Base-by-base conservation (phyloP, 2,888 invertebrate species). In the Pristionchus japonicus region DNA sequence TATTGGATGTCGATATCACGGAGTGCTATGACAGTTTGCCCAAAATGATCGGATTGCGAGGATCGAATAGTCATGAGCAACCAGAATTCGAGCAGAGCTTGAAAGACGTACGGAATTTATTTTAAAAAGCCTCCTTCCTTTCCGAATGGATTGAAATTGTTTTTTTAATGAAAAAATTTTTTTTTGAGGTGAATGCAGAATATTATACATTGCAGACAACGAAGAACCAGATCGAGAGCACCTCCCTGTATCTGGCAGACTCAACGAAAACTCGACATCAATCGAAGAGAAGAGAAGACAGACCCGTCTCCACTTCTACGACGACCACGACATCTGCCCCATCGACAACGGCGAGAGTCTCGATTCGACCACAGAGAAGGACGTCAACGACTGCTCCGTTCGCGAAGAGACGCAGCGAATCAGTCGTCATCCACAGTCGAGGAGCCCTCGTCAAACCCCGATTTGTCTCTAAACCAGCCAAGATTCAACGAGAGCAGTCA, bases 1-100 rank as follows among this genome's bases (percentile, higher is more conserved):
- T 89, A 23, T 70, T 90, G 2, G 88, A 91, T 47, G 90, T 91
- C 3, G 89, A 91, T 84, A 88, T 90, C 13, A 90, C 89, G 67
- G 90, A 90, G 49, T 91, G 91, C 88, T 90, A 87, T 70, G 86
- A 89, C 17, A 57, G 86, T 64, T 31, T 88, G 31, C 47, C 88
- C 20, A 85, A 89, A 34, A 40, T 85, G 49, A 31, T 85, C 17
- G 88, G 86, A 47, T 70, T 89, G 70, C 23, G 86, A 43, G 7
- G 47, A 47, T 47, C 77, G 27, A 34, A 47, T 27, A 77, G 77
- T n/a, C 77, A 77, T 43, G 77, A 77, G 27, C 23, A 43, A 77
- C 77, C 77, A n/a, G 77, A 77, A 13, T 77, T 77, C 43, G 77
- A 77, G 43, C 77, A 77, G 77, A 77, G 77, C 27, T n/a, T 77